Evolutionary conservation across 2,888 invertebrate species (phyloP).

Genomic region (Emmelina monodactyla): DNA sequence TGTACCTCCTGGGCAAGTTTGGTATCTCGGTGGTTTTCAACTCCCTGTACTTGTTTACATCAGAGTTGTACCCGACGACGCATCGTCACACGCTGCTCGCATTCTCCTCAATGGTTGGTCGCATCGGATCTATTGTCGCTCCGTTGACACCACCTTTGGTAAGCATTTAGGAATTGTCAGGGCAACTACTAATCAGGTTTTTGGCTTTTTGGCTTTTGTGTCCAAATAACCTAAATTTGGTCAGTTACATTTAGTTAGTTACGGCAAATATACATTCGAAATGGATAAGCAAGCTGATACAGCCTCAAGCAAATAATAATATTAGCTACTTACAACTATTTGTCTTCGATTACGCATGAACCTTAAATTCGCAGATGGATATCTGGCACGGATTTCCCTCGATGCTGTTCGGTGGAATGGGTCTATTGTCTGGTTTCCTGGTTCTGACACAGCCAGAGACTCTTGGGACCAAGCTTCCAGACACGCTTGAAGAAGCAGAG

Average conservation of each 20-base stretch:
- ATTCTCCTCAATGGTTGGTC: slow-evolving; percentile 75
- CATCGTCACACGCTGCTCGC: slow-evolving; percentile 72
- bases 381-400: slow-evolving; percentile 55
- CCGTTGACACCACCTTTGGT: slow-evolving; percentile 73
- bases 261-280: no score
- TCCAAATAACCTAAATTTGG: no score
- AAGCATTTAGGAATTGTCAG: no score
- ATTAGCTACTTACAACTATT: no score
- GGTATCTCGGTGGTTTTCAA: slow-evolving; percentile 71
- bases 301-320: no score
- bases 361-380: slow-evolving; percentile 25
- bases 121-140: slow-evolving; percentile 74
- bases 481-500: slow-evolving; percentile 68
- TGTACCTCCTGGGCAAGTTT: slow-evolving; percentile 70
- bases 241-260: no score
- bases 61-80: slow-evolving; percentile 77
- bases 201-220: no score
- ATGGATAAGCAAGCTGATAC: no score
- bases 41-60: slow-evolving; percentile 71
- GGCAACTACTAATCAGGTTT: no score
- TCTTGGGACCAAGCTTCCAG: slow-evolving; percentile 64
- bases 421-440: slow-evolving; percentile 57
- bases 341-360: not conserved
- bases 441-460: slow-evolving; percentile 71
- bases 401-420: slow-evolving; percentile 61